Evolutionary conservation across 2,113 vertebrate species (phyloP), one percentile per base, ranked within the genome.

Genomic region (Castor canadensis): DNA sequence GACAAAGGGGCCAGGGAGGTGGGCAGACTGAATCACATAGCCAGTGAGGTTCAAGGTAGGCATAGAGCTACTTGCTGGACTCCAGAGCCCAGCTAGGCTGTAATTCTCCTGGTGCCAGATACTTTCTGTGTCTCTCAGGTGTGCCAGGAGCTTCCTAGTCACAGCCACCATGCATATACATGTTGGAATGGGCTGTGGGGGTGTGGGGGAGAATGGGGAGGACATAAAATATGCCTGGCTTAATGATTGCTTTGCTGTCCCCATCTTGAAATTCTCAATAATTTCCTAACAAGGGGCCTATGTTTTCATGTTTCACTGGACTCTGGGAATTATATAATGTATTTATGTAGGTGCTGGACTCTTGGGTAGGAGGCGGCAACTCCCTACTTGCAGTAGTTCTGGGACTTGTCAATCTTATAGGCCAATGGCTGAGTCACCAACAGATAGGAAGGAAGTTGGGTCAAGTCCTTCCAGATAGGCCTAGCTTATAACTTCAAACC

Each of bases 371-470:
- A 96, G 49, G 62, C 26, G 71, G 38, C 35, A 82, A 30, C 30
- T 40, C 76, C 73, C 0, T 3, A 40, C 32, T 62, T 62, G 60
- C 22, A n/a, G 17, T 79, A 84, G 58, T 47, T 77, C 87, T 95
- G 75, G 83, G 58, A 64, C 62, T 76, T 66, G 64, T 95, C 71
- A 87, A 72, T 89, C 62, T 40, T 87, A 11, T 40, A 56, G 58
- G 58, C 66, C 60, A 89, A 69, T 89, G 92, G 13, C 62, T 60
- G 52, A 94, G 83, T 93, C 87, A 93, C 64, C 86, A 80, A 38
- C 22, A 89, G 87, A 91, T 67, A 87, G 83, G 87, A 91, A 92
- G 56, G 82, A 93, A 91, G 83, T 77, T 45, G 80, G 91, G 76
- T 30, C 24, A 49, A 45, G 40, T 40, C 43, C 35, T 40, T 24